These are phyloP conservation scores for Ptilorrhoa leucosticta DNA, from an alignment of 2,113 vertebrate species.

Conservation along the genomic window DNA sequence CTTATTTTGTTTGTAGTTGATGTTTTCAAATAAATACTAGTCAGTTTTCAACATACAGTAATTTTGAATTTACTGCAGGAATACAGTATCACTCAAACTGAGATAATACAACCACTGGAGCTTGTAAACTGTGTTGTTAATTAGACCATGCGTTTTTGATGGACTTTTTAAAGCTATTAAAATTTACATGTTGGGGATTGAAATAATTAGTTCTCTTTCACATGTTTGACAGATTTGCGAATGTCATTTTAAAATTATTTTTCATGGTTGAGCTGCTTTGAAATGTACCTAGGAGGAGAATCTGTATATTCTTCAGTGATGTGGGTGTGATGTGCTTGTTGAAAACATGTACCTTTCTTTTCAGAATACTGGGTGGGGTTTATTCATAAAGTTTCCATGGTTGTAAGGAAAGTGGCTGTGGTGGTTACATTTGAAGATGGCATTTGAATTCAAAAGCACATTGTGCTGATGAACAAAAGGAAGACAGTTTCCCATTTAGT, in stretches of 20 bases:
- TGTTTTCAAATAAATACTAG: constrained; percentile 14
- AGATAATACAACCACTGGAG: constrained; percentile 12
- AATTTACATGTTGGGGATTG: neutral
- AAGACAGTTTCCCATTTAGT: neutral
- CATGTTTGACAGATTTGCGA: constrained; percentile 17
- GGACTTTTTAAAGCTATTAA: constrained; percentile 40
- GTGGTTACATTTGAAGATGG: neutral
- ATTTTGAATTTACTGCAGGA: constrained; percentile 10
- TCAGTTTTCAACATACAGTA: neutral
- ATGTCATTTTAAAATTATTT: constrained; percentile 16
- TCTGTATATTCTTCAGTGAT: neutral
- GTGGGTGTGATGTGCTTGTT: neutral
- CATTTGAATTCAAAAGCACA: neutral
- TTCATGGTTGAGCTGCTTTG: neutral
- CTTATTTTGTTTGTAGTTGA: neutral
- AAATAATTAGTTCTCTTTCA: constrained; percentile 50
- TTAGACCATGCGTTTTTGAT: constrained; percentile 42
- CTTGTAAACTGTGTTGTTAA: constrained; percentile 30
- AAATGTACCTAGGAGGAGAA: neutral
- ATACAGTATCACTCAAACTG: neutral
- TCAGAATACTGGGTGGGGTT: neutral
- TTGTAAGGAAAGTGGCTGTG: neutral
- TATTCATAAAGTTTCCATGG: neutral
- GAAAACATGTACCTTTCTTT: neutral
- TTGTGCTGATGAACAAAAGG: neutral